Evolutionary conservation across 2,888 invertebrate genomes (phyloP).

Genomic region (Eupeodes latifasciatus): DNA sequence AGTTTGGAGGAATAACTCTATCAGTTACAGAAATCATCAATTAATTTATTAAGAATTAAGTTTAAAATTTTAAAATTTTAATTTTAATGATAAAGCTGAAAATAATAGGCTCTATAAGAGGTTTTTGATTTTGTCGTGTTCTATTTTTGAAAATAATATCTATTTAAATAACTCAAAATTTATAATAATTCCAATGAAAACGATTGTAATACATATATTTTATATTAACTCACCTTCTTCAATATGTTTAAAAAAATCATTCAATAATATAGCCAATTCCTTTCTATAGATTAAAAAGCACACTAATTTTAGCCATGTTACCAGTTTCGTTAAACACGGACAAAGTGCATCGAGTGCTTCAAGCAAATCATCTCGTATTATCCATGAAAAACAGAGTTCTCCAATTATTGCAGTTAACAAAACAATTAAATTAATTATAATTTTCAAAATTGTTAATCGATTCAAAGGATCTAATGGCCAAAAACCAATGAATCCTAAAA

Average conservation of each 20-base stretch:
- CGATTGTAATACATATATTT: too few species aligned
- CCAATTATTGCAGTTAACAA: slow-evolving; percentile 51
- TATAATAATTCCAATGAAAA: too few species aligned
- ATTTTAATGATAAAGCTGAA: too few species aligned
- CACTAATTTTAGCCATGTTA: slow-evolving; percentile 46
- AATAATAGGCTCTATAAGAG: too few species aligned
- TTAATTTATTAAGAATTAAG: too few species aligned
- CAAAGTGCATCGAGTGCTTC: slow-evolving; percentile 37
- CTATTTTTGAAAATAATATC: too few species aligned
- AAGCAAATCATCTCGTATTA: slow-evolving; percentile 5
- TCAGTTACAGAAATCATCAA: too few species aligned
- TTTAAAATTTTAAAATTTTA: too few species aligned
- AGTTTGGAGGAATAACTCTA: too few species aligned
- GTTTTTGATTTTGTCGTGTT: too few species aligned
- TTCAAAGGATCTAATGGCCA: slow-evolving; percentile 42
- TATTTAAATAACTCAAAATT: too few species aligned
- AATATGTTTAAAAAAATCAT: slow-evolving; percentile 7
- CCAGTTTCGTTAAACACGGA: slow-evolving; percentile 58
- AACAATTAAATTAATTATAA: slow-evolving; percentile 30
- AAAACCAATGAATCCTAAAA: slow-evolving; percentile 24
- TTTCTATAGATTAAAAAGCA: slow-evolving; percentile 38
- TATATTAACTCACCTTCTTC: not conserved
- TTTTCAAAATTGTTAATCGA: not conserved
- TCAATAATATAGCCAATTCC: not conserved
- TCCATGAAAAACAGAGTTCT: slow-evolving; percentile 50